Conservation (phyloP, 2,113 vertebrate species). For the Tragelaphus scriptus region DNA sequence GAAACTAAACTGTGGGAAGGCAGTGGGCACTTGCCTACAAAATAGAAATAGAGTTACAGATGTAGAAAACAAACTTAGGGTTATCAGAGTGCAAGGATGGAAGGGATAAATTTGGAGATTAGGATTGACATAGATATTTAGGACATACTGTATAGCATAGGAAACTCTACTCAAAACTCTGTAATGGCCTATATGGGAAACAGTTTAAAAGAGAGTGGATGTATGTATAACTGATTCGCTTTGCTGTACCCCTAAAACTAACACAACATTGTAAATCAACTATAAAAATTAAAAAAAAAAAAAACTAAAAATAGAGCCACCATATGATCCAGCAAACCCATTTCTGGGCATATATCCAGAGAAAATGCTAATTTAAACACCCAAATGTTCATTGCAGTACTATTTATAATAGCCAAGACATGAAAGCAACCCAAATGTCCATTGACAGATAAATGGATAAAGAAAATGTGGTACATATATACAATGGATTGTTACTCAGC, state of each 20-base stretch:
- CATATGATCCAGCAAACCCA: background rate
- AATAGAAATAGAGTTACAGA: background rate
- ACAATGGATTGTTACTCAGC: background rate
- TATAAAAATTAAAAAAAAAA: background rate
- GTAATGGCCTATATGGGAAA: background rate
- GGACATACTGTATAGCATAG: background rate
- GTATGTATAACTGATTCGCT: background rate
- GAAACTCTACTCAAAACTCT: background rate
- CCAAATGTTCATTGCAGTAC: background rate
- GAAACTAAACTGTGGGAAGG: no score
- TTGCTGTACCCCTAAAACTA: background rate
- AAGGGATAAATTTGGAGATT: background rate
- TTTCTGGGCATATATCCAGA: background rate
- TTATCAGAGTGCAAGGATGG: background rate
- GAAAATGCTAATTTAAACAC: background rate
- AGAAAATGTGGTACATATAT: background rate
- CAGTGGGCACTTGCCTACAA: background rate
- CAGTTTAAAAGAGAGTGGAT: background rate
- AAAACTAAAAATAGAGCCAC: background rate
- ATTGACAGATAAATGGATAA: background rate
- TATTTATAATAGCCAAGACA: background rate
- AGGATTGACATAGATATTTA: background rate
- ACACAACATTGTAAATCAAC: background rate
- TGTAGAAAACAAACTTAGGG: background rate
- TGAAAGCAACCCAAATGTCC: background rate